Conservation (phyloP, 1,140 invertebrate species). For the Lepidostoma basale region DNA sequence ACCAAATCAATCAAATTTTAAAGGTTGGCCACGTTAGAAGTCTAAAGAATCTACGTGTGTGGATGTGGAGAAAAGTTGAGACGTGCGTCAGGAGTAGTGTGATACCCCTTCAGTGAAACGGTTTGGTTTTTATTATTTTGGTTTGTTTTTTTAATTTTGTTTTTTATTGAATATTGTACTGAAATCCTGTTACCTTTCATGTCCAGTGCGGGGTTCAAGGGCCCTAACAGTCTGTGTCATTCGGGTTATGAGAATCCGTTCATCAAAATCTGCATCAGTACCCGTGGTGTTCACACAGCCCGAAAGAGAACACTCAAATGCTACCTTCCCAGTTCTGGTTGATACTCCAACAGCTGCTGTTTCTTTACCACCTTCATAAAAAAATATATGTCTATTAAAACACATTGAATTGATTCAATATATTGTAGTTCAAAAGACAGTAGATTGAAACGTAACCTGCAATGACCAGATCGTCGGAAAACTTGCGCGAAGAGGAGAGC, state of each 20-base stretch:
- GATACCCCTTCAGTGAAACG: no score
- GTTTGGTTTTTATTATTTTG: no score
- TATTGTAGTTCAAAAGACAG: no score
- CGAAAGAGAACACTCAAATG: slow-evolving; percentile 78
- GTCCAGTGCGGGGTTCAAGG: slow-evolving; percentile 79
- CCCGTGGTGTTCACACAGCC: slow-evolving; percentile 71
- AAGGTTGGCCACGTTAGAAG: no score
- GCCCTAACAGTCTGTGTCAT: slow-evolving; percentile 87
- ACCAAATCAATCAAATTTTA: no score
- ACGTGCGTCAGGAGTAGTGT: no score
- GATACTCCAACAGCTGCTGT: slow-evolving; percentile 75
- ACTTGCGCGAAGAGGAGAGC: slow-evolving; percentile 81
- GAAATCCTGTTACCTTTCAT: slow-evolving; percentile 78
- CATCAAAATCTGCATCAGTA: slow-evolving; percentile 57
- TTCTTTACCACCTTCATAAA: slow-evolving; percentile 66
- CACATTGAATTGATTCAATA: no score
- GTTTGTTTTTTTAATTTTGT: no score
- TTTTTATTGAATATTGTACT: no score
- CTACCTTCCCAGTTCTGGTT: slow-evolving; percentile 72
- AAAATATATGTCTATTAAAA: background rate
- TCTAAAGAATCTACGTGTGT: no score
- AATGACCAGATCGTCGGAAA: slow-evolving; percentile 85
- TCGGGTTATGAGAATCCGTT: slow-evolving; percentile 79
- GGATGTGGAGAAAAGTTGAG: no score
- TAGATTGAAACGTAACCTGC: slow-evolving; percentile 75